Base-by-base conservation (phyloP, 2,797 vertebrate species). In the Australoheros facetus region DNA sequence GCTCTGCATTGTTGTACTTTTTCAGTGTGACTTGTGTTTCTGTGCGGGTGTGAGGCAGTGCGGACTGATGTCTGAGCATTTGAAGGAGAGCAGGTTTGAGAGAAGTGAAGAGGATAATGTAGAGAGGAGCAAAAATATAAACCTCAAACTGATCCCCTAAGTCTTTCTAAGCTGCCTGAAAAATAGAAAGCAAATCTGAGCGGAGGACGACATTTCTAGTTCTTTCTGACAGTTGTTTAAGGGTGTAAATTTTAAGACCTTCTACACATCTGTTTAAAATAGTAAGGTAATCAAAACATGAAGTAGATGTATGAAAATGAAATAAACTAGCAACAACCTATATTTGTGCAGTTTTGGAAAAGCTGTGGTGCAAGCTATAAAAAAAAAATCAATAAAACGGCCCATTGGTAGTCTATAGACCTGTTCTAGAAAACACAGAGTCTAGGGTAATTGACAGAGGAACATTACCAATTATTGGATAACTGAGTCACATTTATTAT, bases 401-500 rank as follows among this genome's bases (percentile, higher is more conserved):
- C 53, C 73, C 39, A 84, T 90, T 91, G 87, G 84, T 82, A 89
- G 89, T 87, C 89, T 58, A 66, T 42, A 70, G 86, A 76, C 71
- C 59, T 73, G 28, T 26, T 64, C 76, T 9, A 72, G 81, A 84
- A 88, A 86, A 82, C 39, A 57, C 77, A 79, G 82, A 74, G 76
- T 90, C 84, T 78, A 78, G 87, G 84, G 82, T 94, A 91, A 93
- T 92, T 94, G 86, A 91, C 83, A 86, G 74, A 82, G 70, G 78
- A 89, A 90, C 82, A 91, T 91, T 83, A 84, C 78, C 84, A 92
- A 92, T 93, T 89, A 94, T 91, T 85, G 86, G 78, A 92, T 78
- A 75, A 86, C 88, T 92, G 89, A 93, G 87, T 86, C 88, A 85
- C 79, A 93, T 93, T 94, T 92, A 92, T 90, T 89, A 88, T 73